A percentile compares a stretch with the other conserved stretches of the same genome.
These are phyloP conservation scores for Temnopleurus reevesii DNA, from an alignment of 53 echinoderm and acorn worm species.

Conservation along the genomic window DNA sequence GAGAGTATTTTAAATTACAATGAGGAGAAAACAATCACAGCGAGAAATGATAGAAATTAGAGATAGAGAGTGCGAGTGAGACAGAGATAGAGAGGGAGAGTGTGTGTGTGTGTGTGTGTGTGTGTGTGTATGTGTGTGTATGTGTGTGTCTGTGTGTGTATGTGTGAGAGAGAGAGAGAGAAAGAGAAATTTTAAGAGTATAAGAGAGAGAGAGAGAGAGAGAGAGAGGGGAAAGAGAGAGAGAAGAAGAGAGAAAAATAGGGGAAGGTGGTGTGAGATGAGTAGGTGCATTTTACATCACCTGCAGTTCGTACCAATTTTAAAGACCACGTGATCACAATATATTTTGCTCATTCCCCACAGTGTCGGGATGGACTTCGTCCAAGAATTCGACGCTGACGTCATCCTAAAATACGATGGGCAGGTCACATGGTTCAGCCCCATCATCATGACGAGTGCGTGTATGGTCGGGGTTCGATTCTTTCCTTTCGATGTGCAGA, in stretches of 20 bases:
- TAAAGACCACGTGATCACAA: no score
- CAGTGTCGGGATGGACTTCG: slow-evolving; percentile 68
- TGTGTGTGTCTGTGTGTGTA: no score
- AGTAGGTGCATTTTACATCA: no score
- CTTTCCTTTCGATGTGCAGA: slow-evolving; percentile 73
- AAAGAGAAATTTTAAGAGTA: no score
- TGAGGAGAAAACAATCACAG: no score
- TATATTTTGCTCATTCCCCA: slow-evolving; percentile 38
- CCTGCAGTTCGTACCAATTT: no score
- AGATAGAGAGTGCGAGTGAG: no score
- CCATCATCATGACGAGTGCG: slow-evolving; percentile 61
- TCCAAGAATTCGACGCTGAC: slow-evolving; percentile 42
- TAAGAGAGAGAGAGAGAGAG: not conserved
- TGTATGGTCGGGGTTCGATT: slow-evolving; percentile 64
- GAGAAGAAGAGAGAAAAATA: not conserved
- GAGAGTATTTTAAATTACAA: no score
- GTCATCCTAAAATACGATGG: slow-evolving; percentile 55
- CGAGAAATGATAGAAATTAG: no score
- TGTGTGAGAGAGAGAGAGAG: not conserved
- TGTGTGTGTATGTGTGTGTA: no score
- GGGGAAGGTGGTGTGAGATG: not conserved
- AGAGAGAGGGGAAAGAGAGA: not conserved
- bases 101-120: no score
- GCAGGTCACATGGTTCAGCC: slow-evolving; percentile 60
- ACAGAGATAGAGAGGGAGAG: no score